Evolutionary conservation across 2,113 vertebrate species (phyloP).

Genomic region (Chaetura pelagica): DNA sequence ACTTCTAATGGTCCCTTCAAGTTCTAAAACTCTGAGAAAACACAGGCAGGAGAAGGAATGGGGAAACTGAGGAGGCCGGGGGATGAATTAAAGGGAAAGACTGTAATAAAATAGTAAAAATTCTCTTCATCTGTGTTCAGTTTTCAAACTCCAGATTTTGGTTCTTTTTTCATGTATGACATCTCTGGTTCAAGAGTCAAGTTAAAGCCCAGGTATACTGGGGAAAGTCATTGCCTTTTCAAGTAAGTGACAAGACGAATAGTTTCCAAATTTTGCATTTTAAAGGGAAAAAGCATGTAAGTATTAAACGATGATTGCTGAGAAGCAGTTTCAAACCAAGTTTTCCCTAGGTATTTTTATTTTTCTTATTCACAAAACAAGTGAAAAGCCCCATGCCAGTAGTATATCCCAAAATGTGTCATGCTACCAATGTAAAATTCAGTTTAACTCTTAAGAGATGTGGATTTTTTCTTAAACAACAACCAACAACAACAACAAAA

Average conservation of each 20-base stretch:
- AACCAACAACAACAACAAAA: background rate
- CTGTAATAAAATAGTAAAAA: background rate
- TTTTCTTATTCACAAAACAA: constrained; percentile 4
- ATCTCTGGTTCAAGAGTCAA: background rate
- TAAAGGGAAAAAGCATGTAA: background rate
- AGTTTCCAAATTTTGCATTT: background rate
- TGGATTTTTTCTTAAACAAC: background rate
- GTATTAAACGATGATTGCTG: background rate
- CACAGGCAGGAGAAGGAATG: background rate
- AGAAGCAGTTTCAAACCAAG: background rate
- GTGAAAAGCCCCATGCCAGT: background rate
- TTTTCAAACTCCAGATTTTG: background rate
- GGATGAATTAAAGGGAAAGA: background rate
- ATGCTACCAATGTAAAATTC: background rate
- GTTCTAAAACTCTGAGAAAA: background rate
- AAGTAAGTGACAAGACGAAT: background rate
- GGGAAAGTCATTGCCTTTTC: background rate
- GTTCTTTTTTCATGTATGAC: background rate
- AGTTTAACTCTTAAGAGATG: background rate
- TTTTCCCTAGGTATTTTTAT: background rate
- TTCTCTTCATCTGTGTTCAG: background rate
- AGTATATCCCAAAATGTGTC: background rate
- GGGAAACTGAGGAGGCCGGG: background rate
- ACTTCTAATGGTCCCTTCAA: background rate
- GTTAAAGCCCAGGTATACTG: background rate